Conservation (phyloP, 1,140 invertebrate species). For the Drosophila sulfurigaster region DNA sequence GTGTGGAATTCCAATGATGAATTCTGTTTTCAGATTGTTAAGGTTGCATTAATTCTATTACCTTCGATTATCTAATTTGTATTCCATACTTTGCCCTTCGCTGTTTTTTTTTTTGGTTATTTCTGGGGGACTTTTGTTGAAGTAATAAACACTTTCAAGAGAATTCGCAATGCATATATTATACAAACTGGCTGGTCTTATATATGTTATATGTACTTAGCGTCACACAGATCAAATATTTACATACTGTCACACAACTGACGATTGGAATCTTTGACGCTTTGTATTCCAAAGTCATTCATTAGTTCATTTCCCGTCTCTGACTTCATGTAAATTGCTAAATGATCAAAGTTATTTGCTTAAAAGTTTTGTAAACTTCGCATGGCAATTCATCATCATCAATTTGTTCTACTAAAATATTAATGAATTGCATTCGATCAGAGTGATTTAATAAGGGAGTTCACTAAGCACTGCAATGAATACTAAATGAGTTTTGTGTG, state of each 20-base stretch:
- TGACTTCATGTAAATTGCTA: not conserved
- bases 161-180: slow-evolving; percentile 37
- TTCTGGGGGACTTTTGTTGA: slow-evolving; percentile 12
- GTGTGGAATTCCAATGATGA: not conserved
- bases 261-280: slow-evolving; percentile 29
- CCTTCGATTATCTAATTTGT: slow-evolving; percentile 10
- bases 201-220: not conserved
- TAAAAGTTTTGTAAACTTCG: not conserved
- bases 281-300: slow-evolving; percentile 39
- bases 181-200: slow-evolving; percentile 16
- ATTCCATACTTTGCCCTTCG: slow-evolving; percentile 9
- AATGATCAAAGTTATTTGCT: not conserved
- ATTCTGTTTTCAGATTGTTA: not conserved
- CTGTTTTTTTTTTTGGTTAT: slow-evolving; percentile 3
- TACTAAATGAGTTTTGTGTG: too few species aligned
- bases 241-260: slow-evolving; percentile 30
- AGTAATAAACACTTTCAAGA: slow-evolving; percentile 17
- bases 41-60: not conserved
- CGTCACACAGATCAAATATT: slow-evolving; percentile 50
- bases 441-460: not conserved
- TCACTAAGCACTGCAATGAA: not conserved
- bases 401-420: not conserved
- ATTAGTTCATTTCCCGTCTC: not conserved
- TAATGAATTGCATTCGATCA: not conserved
- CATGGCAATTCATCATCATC: not conserved